Percentiles rank a stretch among this genome's conserved stretches.
Evolutionary conservation across 2,797 vertebrate species (phyloP).

Genomic region (Ctenosaura bakeri): DNA sequence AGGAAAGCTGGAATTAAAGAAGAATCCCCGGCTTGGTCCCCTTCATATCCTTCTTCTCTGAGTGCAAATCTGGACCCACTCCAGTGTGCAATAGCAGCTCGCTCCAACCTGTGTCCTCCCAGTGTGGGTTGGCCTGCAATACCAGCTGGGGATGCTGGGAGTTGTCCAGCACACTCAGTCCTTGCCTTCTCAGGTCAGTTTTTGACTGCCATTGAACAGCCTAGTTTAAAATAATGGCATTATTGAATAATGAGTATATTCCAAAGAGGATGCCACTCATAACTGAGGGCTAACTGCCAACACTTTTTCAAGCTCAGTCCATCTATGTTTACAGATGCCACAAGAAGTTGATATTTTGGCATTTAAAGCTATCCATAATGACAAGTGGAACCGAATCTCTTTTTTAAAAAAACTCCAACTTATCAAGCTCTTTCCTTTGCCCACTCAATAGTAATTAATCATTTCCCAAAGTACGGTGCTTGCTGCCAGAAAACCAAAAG

Average conservation of each 20-base stretch:
- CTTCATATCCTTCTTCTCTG: no score
- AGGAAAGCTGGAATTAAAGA: no score
- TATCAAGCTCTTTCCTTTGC: background rate
- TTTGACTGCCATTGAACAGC: background rate
- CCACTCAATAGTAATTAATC: background rate
- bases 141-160: background rate
- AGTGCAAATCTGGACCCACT: no score
- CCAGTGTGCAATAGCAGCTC: no score
- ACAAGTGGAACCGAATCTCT: background rate
- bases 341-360: background rate
- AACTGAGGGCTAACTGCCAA: background rate
- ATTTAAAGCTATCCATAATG: slow-evolving; percentile 14
- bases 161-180: background rate
- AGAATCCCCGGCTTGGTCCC: no score
- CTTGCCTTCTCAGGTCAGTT: background rate
- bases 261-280: background rate
- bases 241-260: background rate
- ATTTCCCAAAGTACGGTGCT: background rate
- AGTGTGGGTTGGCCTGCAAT: background rate
- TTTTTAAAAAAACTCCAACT: background rate
- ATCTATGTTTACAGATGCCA: slow-evolving; percentile 3
- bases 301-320: background rate
- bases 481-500: slow-evolving; percentile 24
- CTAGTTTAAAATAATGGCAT: background rate
- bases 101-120: no score